Percentiles rank a stretch among this genome's conserved stretches.
Evolutionary conservation across 2,113 vertebrate genomes (phyloP).

Genomic region (Varanus komodoensis): DNA sequence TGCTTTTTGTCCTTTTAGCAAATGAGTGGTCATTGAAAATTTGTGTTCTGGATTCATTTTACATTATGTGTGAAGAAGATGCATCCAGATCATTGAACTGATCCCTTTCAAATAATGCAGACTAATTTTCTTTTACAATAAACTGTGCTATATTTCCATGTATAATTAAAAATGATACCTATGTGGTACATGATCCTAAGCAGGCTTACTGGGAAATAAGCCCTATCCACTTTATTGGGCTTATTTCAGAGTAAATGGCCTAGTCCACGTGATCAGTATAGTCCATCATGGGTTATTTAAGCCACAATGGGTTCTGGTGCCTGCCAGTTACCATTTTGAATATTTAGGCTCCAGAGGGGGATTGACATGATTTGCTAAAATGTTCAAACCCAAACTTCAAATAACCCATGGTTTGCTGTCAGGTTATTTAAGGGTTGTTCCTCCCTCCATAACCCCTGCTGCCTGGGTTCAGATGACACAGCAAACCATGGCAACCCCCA

Average conservation of each 20-base stretch:
- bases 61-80: accelerated
- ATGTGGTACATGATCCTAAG: background rate
- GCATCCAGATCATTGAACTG: constrained; percentile 4
- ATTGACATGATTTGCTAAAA: too few species aligned
- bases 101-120: background rate
- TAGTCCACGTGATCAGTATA: too few species aligned
- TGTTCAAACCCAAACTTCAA: too few species aligned
- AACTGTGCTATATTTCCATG: background rate
- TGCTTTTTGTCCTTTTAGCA: background rate
- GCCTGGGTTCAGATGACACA: too few species aligned
- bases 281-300: too few species aligned
- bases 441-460: too few species aligned
- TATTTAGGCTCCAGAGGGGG: too few species aligned
- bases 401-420: too few species aligned
- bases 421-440: too few species aligned
- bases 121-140: background rate
- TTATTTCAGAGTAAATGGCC: background rate
- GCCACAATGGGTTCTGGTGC: too few species aligned
- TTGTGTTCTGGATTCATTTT: constrained; percentile 51
- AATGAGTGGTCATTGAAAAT: constrained; percentile 40
- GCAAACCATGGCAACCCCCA: too few species aligned
- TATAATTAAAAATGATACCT: background rate
- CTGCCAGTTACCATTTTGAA: too few species aligned
- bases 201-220: background rate
- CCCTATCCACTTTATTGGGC: background rate